A percentile compares a stretch with the other conserved stretches of the same genome.
Evolutionary conservation across 2,888 invertebrate genomes (phyloP).

Genomic region (Mythimna impura): DNA sequence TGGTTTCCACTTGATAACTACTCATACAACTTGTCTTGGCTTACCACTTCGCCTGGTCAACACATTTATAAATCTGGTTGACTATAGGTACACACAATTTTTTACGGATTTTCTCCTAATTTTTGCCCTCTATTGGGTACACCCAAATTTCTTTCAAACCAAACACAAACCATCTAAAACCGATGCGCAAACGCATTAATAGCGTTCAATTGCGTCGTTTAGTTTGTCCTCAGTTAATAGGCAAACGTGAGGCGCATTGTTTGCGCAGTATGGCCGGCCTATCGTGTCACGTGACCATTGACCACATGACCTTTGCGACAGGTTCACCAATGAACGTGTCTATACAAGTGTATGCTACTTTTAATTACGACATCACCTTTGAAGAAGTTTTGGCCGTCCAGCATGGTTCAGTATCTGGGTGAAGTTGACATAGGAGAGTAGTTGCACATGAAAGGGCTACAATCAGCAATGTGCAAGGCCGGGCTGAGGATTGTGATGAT

Average conservation of each 20-base stretch:
- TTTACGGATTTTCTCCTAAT: neutral
- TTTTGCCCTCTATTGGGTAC: neutral
- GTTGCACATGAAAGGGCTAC: too few species aligned
- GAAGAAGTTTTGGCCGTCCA: too few species aligned
- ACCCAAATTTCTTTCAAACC: neutral
- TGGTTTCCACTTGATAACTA: too few species aligned
- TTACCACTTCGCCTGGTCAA: too few species aligned
- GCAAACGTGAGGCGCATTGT: constrained; percentile 50
- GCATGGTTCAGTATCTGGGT: too few species aligned
- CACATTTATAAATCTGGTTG: too few species aligned
- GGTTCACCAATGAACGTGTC: constrained; percentile 31
- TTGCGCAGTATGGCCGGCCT: constrained; percentile 46
- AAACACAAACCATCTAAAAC: constrained; percentile 12
- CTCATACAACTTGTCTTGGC: too few species aligned
- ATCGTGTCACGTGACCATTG: constrained; percentile 37
- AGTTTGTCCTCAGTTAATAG: constrained; percentile 49
- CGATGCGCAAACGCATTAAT: constrained; percentile 31
- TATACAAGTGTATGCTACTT: constrained; percentile 22
- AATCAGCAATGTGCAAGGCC: too few species aligned
- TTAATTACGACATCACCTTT: constrained; percentile 24
- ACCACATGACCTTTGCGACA: constrained; percentile 53
- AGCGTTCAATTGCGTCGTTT: constrained; percentile 33
- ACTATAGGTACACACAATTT: neutral
- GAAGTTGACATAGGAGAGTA: neutral
- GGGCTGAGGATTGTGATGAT: too few species aligned